phyloP scores from a whole-genome alignment of 1,140 invertebrate genomes.

The Pentalonia nigronervosa region DNA sequence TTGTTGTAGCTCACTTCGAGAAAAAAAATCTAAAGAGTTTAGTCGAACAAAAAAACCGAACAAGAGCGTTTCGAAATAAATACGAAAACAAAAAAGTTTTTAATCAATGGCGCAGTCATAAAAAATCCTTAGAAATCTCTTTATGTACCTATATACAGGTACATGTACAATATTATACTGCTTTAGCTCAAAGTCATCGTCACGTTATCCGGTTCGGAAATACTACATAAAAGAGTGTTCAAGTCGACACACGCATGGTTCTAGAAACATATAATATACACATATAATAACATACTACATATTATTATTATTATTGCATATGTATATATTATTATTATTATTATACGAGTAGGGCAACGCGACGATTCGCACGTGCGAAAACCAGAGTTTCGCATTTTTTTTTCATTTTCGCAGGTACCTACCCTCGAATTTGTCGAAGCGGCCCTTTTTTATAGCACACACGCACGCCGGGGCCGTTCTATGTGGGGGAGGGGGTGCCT shows the following conservation, averaged over 20 bases:
- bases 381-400: not conserved
- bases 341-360: not conserved
- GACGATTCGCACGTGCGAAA: constrained; percentile 39
- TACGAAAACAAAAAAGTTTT: constrained; percentile 20
- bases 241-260: not conserved
- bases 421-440: constrained; percentile 27
- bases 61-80: not conserved
- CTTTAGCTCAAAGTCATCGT: not conserved
- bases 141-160: not conserved
- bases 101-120: not conserved
- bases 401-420: not conserved
- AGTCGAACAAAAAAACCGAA: not conserved
- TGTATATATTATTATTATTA: not conserved
- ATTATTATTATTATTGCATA: not conserved
- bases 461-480: not conserved
- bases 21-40: not conserved
- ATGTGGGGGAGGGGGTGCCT: not conserved
- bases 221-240: not conserved
- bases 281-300: not conserved
- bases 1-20: not conserved
- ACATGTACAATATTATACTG: not conserved
- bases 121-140: not conserved
- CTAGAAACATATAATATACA: not conserved
- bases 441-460: constrained; percentile 22
- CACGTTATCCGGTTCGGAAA: not conserved